Base-by-base conservation (phyloP, 2,797 vertebrate genomes). In the Micromesistius poutassou region DNA sequence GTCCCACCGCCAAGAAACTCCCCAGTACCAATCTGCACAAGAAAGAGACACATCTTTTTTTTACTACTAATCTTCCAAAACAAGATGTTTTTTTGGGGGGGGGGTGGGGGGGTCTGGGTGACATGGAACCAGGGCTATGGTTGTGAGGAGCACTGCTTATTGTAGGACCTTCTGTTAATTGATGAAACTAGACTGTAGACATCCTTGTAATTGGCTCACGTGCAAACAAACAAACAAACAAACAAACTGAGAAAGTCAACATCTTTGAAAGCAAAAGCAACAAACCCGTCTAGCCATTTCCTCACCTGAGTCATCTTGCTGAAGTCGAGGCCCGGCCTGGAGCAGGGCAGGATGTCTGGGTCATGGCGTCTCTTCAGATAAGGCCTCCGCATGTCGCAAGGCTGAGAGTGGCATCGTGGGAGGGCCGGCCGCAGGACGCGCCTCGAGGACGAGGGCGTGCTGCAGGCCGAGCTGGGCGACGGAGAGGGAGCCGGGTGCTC, bases 341-440 rank as follows among this genome's bases (percentile, higher is more conserved):
- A 89, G 78, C 94, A 94, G 76, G 96, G 94, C 4, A 86, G 73
- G 76, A 88, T 91, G 79, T 96, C 96, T 12, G 92, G 88, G 80
- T 96, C 95, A 4, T 94, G 95, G 73, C 96, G 95, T 77, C 95
- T 92, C 88, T 96, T 95, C 82, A 96, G 91, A 19, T 94, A 94
- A 82, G 95, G 95, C 85, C 94, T 96, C 36, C 95, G 95, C 91
- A 97, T 93, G 84, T 98, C 96, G 76, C 96, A 97, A 80, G 96
- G 96, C 87, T 98, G 97, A 0, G 96, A 98, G 87, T 96, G 96
- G 92, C 96, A 97, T 77, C 96, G 94, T 8, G 96, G 96, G 83
- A 97, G 92, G 73, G 95, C 90, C 77, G 94, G 93, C 77, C 93
- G 91, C 80, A 94, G 92, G 88, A 91, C 88, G 16, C 95, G 94